Evolutionary conservation across 2,888 invertebrate genomes (phyloP).

Genomic region (Halocaridina rubra): DNA sequence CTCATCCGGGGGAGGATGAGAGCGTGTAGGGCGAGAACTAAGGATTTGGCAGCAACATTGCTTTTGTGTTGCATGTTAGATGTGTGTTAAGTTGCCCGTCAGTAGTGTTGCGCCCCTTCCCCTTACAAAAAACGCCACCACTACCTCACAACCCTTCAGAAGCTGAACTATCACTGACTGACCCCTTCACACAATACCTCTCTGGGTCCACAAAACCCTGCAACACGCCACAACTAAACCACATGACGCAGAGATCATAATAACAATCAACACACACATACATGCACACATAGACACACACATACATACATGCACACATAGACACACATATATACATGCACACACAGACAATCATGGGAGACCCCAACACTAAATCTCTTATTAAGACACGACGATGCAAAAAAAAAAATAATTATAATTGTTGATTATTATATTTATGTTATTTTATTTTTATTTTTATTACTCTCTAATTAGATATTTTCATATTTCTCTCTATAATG

Average conservation of each 20-base stretch:
- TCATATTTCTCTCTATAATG: too few relatives aligned
- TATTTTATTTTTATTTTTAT: too few relatives aligned
- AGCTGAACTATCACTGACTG: not conserved
- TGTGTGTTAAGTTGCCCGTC: not conserved
- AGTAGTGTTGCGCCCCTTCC: not conserved
- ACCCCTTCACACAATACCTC: not conserved
- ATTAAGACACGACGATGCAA: too few relatives aligned
- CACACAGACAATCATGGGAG: not conserved
- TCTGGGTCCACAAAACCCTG: not conserved
- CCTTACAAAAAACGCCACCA: not conserved
- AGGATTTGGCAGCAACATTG: too few relatives aligned
- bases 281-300: not conserved
- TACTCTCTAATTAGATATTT: too few relatives aligned
- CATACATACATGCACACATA: not conserved
- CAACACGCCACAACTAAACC: not conserved
- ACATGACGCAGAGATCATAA: not conserved
- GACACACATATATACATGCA: not conserved
- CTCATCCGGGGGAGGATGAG: too few relatives aligned
- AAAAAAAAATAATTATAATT: too few relatives aligned
- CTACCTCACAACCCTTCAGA: not conserved
- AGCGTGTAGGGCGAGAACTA: too few relatives aligned
- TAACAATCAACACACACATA: not conserved
- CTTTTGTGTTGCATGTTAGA: too few relatives aligned
- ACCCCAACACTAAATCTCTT: too few relatives aligned
- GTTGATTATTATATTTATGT: not conserved